Conservation (phyloP, 2,113 vertebrate genomes). For the Pterocles gutturalis region DNA sequence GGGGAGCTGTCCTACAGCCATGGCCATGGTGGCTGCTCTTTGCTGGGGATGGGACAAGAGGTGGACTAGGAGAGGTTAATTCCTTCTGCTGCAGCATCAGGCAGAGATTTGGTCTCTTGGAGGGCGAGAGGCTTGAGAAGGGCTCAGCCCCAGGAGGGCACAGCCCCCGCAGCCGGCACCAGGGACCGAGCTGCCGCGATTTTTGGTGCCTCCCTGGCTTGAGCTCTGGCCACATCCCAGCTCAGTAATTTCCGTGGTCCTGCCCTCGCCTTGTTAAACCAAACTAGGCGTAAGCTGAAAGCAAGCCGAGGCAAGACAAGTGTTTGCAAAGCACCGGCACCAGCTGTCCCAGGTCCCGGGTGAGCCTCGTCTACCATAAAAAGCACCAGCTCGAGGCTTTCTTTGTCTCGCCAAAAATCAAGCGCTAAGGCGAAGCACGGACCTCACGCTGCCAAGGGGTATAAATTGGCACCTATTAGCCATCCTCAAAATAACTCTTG, state of each 20-base stretch:
- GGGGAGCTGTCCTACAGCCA: neutral
- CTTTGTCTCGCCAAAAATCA: neutral
- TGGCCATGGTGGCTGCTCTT: neutral
- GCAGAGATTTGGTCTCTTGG: neutral
- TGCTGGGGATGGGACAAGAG: accelerated
- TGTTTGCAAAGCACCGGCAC: neutral
- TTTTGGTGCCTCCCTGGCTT: neutral
- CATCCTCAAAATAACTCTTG: constrained; percentile 28
- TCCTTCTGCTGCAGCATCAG: neutral
- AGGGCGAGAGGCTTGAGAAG: neutral
- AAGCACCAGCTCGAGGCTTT: neutral
- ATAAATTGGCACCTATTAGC: constrained; percentile 38
- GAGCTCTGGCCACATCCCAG: neutral
- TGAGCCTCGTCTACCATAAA: neutral
- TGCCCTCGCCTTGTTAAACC: neutral
- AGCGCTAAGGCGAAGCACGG: neutral
- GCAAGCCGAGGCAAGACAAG: neutral
- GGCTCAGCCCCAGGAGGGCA: no score
- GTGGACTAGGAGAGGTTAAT: neutral
- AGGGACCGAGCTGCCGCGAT: neutral
- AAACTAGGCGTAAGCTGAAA: neutral
- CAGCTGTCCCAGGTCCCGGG: neutral
- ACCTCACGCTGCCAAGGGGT: neutral
- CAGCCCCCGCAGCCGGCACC: accelerated
- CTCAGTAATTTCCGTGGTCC: neutral